Evolutionary conservation across 2,113 vertebrate genomes (phyloP).

Genomic region (Anhinga rufa): DNA sequence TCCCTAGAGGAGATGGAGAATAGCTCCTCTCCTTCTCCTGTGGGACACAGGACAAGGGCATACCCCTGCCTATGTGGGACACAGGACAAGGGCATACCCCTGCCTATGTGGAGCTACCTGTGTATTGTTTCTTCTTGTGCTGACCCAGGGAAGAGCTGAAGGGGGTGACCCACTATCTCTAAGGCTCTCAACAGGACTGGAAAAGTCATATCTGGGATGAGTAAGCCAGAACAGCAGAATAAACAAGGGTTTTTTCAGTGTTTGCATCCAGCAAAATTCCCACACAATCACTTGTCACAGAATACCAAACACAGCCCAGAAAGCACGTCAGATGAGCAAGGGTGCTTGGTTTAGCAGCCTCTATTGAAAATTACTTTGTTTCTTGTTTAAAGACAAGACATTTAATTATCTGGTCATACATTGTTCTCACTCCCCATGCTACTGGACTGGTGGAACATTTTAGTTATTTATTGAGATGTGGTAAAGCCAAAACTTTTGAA

Average conservation of each 20-base stretch:
- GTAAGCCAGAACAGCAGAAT: neutral
- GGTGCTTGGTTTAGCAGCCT: neutral
- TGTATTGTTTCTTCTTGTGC: neutral
- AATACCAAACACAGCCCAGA: neutral
- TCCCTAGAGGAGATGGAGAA: neutral
- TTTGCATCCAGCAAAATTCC: neutral
- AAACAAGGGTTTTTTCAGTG: neutral
- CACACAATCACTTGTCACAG: neutral
- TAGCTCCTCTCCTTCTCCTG: neutral
- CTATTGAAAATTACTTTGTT: neutral
- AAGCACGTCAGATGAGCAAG: neutral
- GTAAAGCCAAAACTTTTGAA: neutral
- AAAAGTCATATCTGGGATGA: neutral
- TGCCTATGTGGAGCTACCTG: neutral
- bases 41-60: neutral
- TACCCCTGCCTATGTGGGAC: neutral
- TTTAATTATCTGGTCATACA: neutral
- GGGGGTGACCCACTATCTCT: neutral
- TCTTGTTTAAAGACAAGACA: neutral
- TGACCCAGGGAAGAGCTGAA: neutral
- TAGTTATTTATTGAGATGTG: neutral
- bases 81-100: neutral
- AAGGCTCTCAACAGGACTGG: neutral
- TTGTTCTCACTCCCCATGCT: conserved; percentile 16
- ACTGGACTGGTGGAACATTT: neutral